Conservation (phyloP, 2,797 vertebrate species). For the Holocentrus rufus region DNA sequence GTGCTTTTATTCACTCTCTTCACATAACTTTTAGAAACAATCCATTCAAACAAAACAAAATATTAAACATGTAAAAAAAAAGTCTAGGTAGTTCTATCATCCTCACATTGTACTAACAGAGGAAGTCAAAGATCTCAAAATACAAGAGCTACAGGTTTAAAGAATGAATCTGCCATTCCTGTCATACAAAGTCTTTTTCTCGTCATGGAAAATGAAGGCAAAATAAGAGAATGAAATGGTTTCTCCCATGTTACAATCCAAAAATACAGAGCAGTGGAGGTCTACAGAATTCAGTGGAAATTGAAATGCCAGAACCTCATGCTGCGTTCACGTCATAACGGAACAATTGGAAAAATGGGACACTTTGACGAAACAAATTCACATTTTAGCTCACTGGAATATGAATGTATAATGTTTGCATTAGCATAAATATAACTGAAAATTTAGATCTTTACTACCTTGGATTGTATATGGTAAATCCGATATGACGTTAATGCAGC, state of each 20-base stretch:
- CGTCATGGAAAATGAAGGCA: neutral
- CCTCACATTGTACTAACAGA: neutral
- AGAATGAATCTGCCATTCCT: neutral
- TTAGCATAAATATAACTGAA: too few relatives aligned
- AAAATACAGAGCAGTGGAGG: neutral
- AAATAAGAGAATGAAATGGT: neutral
- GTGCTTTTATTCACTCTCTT: conserved; percentile 22
- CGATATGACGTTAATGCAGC: conserved; percentile 9
- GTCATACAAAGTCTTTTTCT: neutral
- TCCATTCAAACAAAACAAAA: neutral
- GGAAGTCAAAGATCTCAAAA: neutral
- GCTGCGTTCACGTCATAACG: neutral
- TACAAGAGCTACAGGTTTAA: neutral
- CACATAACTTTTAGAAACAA: neutral
- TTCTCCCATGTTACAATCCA: conserved; percentile 8
- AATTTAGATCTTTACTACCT: too few relatives aligned
- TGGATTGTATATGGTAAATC: conserved; percentile 14
- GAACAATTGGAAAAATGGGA: neutral
- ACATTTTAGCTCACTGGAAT: too few relatives aligned
- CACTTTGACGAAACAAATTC: too few relatives aligned
- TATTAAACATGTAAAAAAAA: neutral
- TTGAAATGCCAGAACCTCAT: too few relatives aligned
- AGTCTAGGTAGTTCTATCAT: neutral
- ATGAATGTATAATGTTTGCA: too few relatives aligned
- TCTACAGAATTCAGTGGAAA: neutral